Percentiles rank a stretch among this genome's conserved stretches.
Conservation (phyloP, 2,797 vertebrate species). For the Falco columbarius region DNA sequence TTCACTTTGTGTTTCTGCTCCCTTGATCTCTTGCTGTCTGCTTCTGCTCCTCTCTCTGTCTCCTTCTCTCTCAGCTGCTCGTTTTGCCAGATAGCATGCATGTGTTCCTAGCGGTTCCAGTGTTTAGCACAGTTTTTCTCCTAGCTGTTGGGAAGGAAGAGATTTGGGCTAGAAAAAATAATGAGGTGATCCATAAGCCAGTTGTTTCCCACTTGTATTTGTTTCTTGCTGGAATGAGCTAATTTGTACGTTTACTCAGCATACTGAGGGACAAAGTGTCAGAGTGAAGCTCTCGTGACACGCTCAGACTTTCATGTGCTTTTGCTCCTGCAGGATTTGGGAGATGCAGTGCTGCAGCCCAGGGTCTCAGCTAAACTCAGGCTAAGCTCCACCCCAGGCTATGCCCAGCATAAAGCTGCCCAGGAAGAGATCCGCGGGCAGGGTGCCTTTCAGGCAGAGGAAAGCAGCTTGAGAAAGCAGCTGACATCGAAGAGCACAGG, state of each 20-base stretch:
- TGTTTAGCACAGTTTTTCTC: neutral
- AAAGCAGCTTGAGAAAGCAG: neutral
- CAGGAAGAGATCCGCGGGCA: neutral
- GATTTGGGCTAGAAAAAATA: neutral
- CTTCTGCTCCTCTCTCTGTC: neutral
- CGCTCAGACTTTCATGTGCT: rapidly evolving
- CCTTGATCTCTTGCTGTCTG: neutral
- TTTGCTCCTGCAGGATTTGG: neutral
- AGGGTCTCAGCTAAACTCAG: neutral
- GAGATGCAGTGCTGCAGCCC: neutral
- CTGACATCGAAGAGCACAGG: neutral
- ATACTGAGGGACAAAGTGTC: neutral
- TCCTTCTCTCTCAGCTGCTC: neutral
- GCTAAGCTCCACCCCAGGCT: neutral
- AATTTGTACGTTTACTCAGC: neutral
- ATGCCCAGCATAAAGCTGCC: neutral
- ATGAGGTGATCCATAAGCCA: constrained; percentile 20
- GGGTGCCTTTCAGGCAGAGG: neutral
- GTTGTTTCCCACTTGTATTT: neutral
- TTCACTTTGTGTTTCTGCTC: neutral
- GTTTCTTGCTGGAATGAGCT: neutral
- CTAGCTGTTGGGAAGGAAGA: neutral
- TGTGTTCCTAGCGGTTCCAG: neutral
- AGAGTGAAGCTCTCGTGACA: neutral
- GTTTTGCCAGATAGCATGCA: neutral